Evolutionary conservation across 2,113 vertebrate species (phyloP), one percentile per base, ranked within the genome.

Genomic region (Peromyscus maniculatus): DNA sequence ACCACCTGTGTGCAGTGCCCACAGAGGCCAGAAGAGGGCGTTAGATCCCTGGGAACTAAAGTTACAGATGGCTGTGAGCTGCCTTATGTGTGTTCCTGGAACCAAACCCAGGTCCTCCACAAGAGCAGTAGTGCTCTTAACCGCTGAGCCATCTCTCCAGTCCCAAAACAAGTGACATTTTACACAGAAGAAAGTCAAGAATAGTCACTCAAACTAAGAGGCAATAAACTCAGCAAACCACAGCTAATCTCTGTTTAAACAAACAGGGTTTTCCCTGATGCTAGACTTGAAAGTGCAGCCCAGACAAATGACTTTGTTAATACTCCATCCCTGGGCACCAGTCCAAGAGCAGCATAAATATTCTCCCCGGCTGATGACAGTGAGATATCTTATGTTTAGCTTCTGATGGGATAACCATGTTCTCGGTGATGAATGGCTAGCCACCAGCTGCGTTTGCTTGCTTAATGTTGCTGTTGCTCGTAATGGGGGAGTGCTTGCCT

Each of bases 231-330:
- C 46, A 57, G 82, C 31, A 43, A 96, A 31, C 59, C 49, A 86
- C 92, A 46, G 59, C 92, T 93, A 62, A 93, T 89, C 62, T 86
- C 36, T 11, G 26, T 95, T 94, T 87, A 94, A 96, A 94, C 74
- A 93, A 95, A 93, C 28, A 46, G 62, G 83, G 55, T 87, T 93
- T 89, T 78, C 87, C 39, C 39, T 87, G 57, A 66, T 74, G 49
- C 55, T 94, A 36, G 67, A 71, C 55, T 93, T 83, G 43, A 94
- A 97, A 95, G 91, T 57, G 49, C 8, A 1, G 75, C 87, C 83
- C 83, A 95, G 74, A 80, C 74, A 46, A 87, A 80, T 71, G 78
- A 80, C 57, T 77, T 75, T 39, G 62, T 83, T 83, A 82, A 55
- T 89, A 67, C 11, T 55, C 89, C 9, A 55, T 80, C 57, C 39